Evolutionary conservation across 2,113 vertebrate genomes (phyloP), one percentile per base, ranked within the genome.

Genomic region (Pseudorectes ferrugineus): DNA sequence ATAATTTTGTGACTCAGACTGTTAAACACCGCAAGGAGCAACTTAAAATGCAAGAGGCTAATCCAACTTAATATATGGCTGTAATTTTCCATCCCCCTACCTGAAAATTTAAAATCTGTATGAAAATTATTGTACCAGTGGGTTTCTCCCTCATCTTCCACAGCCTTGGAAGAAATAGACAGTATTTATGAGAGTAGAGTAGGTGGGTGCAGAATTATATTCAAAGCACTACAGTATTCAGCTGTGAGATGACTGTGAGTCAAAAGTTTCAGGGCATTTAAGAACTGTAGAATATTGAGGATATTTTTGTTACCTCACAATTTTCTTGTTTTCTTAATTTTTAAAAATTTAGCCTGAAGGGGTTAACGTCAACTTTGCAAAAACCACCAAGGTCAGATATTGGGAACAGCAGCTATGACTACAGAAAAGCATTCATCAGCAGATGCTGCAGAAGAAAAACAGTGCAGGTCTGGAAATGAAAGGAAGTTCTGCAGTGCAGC

Each of bases 401-500:
- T 29, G 21, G 62, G 59, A 90, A 84, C 23, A 92, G 73, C 51
- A 88, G 40, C 48, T 71, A 72, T n/a, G 52, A 59, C 52, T 76
- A 48, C 0, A 59, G 49, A 93, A 95, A 70, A 72, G 13, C 73
- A 95, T 91, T 92, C 61, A 95, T 93, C 88, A 94, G 90, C 93
- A 95, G 85, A 90, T 89, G 81, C 92, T 95, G 93, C 66, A 87
- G 80, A 84, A 88, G 45, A 11, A 62, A 85, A 94, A 79, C 80
- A 76, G 81, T 61, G n/a, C 59, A 85, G 87, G 51, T 87, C 89
- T 92, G 83, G 59, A 88, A 85, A 91, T 18, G 59, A 95, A 95
- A 92, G 73, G 65, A 87, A 87, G 67, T 84, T 95, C 94, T 96
- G 96, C 97, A 96, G 70, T 97, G 97, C 95, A 96, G 93, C 82